Percentiles rank a stretch among this genome's conserved stretches.
Conservation (phyloP, 2,888 invertebrate species). For the Frankliniella fusca region DNA sequence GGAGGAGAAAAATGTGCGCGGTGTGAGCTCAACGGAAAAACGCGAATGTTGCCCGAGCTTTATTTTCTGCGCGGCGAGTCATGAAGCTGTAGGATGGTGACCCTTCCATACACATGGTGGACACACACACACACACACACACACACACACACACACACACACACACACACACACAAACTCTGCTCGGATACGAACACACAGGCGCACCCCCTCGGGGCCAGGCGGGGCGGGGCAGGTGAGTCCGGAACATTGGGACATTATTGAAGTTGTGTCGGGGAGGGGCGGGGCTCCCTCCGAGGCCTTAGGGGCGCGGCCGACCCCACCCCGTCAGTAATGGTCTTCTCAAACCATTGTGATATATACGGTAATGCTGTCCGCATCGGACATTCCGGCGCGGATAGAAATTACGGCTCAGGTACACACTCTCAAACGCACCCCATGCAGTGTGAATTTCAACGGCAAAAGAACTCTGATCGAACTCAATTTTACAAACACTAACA, state of each 20-base stretch:
- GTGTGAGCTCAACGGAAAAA: too few species aligned
- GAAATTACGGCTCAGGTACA: too few species aligned
- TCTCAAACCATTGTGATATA: not conserved
- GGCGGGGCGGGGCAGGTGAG: not conserved
- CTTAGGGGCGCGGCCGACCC: not conserved
- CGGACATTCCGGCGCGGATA: not conserved
- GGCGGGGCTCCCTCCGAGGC: not conserved
- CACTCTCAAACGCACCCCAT: too few species aligned
- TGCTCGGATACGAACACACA: not conserved
- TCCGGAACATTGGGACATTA: not conserved
- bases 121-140: not conserved
- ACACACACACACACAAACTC: not conserved
- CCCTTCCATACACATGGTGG: not conserved
- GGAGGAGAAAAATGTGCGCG: too few species aligned
- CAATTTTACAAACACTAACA: too few species aligned
- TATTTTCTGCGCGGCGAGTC: too few species aligned
- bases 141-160: not conserved
- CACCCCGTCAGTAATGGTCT: slow-evolving; percentile 4
- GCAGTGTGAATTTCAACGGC: too few species aligned
- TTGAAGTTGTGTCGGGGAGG: slow-evolving; percentile 1
- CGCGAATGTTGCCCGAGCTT: too few species aligned
- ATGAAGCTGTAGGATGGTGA: too few species aligned
- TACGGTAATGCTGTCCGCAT: slow-evolving; percentile 19
- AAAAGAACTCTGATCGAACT: too few species aligned
- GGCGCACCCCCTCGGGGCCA: not conserved